Conservation (phyloP, 2,888 invertebrate genomes). For the Eupithecia inturbata region DNA sequence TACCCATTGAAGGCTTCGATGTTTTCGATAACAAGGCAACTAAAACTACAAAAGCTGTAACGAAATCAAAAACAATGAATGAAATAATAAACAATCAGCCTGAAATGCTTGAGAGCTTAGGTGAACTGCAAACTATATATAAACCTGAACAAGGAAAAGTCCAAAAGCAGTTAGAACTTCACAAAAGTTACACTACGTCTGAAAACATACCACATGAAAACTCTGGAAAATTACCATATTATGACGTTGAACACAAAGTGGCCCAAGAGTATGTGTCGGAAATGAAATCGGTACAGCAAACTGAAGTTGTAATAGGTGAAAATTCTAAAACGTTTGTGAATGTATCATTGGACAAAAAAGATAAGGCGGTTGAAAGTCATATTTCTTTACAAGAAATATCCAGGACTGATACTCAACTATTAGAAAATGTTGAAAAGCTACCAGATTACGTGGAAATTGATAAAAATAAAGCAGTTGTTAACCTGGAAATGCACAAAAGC, state of each 20-base stretch:
- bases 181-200: slow-evolving; percentile 62
- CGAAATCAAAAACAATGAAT: slow-evolving; percentile 50
- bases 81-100: slow-evolving; percentile 60
- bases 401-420: slow-evolving; percentile 53
- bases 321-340: slow-evolving; percentile 49
- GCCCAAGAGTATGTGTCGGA: slow-evolving; percentile 57
- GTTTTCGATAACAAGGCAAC: slow-evolving; percentile 46
- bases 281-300: slow-evolving; percentile 61
- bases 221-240: slow-evolving; percentile 46
- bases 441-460: slow-evolving; percentile 48
- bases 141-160: slow-evolving; percentile 49
- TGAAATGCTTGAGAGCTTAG: slow-evolving; percentile 59
- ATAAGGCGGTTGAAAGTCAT: slow-evolving; percentile 59
- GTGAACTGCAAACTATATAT: slow-evolving; percentile 47
- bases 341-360: slow-evolving; percentile 42
- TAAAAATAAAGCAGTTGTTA: slow-evolving; percentile 53
- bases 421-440: slow-evolving; percentile 59
- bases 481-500: slow-evolving; percentile 62
- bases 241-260: slow-evolving; percentile 26
- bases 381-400: slow-evolving; percentile 59
- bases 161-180: slow-evolving; percentile 55
- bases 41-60: slow-evolving; percentile 59
- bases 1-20: slow-evolving; percentile 60
- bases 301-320: slow-evolving; percentile 58
- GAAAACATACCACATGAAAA: slow-evolving; percentile 60